Evolutionary conservation across 2,113 vertebrate species (phyloP).

Genomic region (Elaphurus davidianus): DNA sequence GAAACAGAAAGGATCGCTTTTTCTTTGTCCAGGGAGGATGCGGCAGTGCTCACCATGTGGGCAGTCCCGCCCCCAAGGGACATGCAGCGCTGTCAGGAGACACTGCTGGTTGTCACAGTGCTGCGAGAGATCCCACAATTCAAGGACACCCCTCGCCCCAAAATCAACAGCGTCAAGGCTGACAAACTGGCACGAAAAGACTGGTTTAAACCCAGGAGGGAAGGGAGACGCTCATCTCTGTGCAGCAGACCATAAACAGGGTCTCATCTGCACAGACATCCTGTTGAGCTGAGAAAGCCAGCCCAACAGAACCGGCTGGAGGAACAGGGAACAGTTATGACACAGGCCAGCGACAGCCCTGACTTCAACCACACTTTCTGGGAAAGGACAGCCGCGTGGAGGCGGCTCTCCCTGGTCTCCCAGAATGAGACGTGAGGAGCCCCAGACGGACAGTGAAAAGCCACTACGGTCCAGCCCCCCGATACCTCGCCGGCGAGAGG

Average conservation of each 20-base stretch:
- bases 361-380: not conserved
- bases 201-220: not conserved
- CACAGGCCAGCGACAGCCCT: not conserved
- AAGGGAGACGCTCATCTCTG: not conserved
- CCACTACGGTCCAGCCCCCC: not conserved
- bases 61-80: not conserved
- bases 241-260: not conserved
- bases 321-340: not conserved
- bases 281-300: not conserved
- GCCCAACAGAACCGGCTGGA: not conserved
- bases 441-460: not conserved
- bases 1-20: not conserved
- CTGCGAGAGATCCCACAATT: not conserved
- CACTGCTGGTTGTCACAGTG: not conserved
- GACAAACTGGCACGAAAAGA: not conserved
- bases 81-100: not conserved
- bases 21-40: not conserved
- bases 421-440: not conserved
- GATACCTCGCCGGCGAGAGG: not conserved
- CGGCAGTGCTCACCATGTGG: no score
- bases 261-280: not conserved
- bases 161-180: not conserved
- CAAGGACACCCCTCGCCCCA: not conserved
- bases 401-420: not conserved
- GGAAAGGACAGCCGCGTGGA: not conserved